Evolutionary conservation across 2,797 vertebrate species (phyloP).

Genomic region (Pagetopsis macropterus): DNA sequence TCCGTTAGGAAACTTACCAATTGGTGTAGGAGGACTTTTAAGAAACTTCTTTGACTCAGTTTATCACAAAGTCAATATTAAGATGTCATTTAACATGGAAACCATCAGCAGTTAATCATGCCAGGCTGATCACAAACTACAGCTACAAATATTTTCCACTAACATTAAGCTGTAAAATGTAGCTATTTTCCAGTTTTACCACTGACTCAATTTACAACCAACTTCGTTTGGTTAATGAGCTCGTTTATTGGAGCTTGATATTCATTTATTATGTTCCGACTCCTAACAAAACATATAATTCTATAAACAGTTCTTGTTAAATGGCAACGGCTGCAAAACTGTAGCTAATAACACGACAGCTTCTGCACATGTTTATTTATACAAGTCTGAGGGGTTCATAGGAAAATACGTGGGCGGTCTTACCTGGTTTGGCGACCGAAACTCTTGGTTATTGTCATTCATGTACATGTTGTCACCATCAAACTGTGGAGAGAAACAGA

Average conservation of each 20-base stretch:
- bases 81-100: neutral
- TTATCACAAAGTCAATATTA: neutral
- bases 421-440: conserved; percentile 96
- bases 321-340: conserved; percentile 21
- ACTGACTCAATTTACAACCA: conserved; percentile 5
- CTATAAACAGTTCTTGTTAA: conserved; percentile 21
- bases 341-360: neutral
- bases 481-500: conserved; percentile 88
- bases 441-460: conserved; percentile 98
- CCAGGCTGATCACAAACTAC: conserved; percentile 3
- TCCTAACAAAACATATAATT: conserved; percentile 18
- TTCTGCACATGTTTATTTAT: conserved; percentile 15
- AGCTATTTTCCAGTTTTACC: conserved; percentile 20
- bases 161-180: conserved; percentile 3
- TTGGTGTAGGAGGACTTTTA: neutral
- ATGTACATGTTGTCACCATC: conserved; percentile 99
- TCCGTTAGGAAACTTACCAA: neutral
- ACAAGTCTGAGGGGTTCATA: conserved; percentile 15
- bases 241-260: conserved; percentile 15
- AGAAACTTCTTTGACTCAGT: neutral
- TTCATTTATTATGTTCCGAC: conserved; percentile 24
- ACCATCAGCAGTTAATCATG: conserved; percentile 20
- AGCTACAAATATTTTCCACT: conserved; percentile 33
- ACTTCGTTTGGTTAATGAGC: conserved; percentile 17
- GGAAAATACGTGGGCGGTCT: conserved; percentile 52